Base-by-base conservation (phyloP, 2,797 vertebrate genomes). In the Clarias fuscus region DNA sequence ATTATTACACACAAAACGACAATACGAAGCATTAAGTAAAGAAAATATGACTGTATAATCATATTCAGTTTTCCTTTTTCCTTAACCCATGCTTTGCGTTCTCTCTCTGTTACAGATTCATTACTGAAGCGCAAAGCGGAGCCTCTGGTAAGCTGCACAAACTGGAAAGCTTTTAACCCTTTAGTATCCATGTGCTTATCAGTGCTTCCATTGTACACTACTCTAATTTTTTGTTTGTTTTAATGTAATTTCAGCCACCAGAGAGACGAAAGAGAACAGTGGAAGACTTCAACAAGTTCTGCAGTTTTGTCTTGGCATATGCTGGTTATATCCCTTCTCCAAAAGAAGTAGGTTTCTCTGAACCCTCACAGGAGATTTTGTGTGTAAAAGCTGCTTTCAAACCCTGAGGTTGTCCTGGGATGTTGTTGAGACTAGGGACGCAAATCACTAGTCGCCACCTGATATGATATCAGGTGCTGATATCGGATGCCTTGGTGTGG, bases 221-320 rank as follows among this genome's bases (percentile, higher is more conserved):
- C 65, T 76, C 10, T 24, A 59, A 7, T 53, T 53, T 53, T 56
- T 56, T 56, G 13, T 56, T 56, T 56, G 13, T 56, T 56, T 56
- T 56, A 40, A 79, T 62, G 6, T 7, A 1, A 43, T n/a, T 90
- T 85, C 56, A 97, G 97, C 96, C 97, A 86, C 96, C 97, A 33
- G 97, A 97, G 92, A 96, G 96, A 91, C 96, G 96, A 86, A 95
- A 97, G 90, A 96, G 97, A 91, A 98, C 97, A 0, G 97, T 98
- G 62, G 97, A 98, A 84, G 97, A 98, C 93, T 98, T 98, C 93
- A 98, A 98, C 92, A 97, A 98, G 93, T 98, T 98, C 92, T 98
- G 97, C 93, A 98, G 96, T 91, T 97, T 98, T 88, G 97, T 98
- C 68, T 92, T 98, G 89, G 96, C 97, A 0, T 98, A 98, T 84